A percentile compares a stretch with the other conserved stretches of the same genome.
phyloP scores from a whole-genome alignment of 2,888 invertebrate genomes.

The Periphyllus acericola region DNA sequence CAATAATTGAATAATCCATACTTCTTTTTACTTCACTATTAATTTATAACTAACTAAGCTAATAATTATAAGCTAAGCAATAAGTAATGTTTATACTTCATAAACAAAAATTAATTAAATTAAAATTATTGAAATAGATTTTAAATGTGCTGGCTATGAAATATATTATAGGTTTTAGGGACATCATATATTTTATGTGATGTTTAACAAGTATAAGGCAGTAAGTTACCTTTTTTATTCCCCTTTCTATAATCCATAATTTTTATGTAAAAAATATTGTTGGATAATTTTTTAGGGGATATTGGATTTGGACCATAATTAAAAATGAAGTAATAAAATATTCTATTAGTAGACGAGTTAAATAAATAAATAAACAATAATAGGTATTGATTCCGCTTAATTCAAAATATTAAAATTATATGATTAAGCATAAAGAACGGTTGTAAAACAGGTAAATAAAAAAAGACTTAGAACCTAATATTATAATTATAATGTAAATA shows the following conservation, averaged over 20 bases:
- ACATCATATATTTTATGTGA: too few species aligned
- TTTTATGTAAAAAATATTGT: background rate
- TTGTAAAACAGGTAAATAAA: conserved; percentile 46
- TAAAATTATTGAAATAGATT: background rate
- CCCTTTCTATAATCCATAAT: background rate
- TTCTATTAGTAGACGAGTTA: background rate
- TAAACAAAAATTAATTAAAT: background rate
- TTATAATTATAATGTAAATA: conserved; percentile 5
- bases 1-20: background rate
- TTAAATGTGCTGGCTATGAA: too few species aligned
- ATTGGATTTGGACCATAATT: background rate
- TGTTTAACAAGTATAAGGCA: too few species aligned
- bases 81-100: too few species aligned
- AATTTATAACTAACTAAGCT: background rate
- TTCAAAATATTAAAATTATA: background rate
- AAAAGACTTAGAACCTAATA: background rate
- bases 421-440: conserved; percentile 54
- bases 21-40: background rate
- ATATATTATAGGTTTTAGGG: too few species aligned
- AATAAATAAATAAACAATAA: background rate
- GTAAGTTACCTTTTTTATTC: background rate
- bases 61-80: too few species aligned
- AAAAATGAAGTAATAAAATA: background rate
- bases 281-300: background rate
- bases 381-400: background rate